Conservation (phyloP, 2,888 invertebrate genomes). For the Limnephilus auricula region DNA sequence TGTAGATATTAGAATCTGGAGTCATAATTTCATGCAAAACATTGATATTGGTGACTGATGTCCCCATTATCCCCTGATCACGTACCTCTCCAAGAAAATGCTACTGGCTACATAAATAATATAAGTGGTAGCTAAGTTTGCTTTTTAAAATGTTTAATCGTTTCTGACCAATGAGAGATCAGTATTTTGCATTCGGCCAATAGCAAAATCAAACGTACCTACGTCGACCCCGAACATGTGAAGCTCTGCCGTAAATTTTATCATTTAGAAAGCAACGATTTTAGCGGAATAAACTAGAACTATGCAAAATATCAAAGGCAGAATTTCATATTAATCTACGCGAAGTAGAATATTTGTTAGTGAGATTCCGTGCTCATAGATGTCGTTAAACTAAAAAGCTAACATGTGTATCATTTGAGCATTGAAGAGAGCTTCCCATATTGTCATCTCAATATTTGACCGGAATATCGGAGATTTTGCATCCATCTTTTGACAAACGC, state of each 20-base stretch:
- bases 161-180: constrained; percentile 27
- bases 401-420: background rate
- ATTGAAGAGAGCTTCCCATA: background rate
- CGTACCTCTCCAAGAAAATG: background rate
- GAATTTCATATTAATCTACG: background rate
- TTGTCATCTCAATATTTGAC: background rate
- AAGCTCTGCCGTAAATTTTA: background rate
- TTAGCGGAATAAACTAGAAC: background rate
- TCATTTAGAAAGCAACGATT: background rate
- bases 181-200: constrained; percentile 42
- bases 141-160: background rate
- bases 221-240: background rate
- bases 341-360: background rate
- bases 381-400: background rate
- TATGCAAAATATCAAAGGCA: background rate
- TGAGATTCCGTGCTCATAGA: background rate
- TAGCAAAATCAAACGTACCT: constrained; percentile 36
- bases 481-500: constrained; percentile 61
- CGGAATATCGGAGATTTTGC: constrained; percentile 43
- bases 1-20: too few relatives aligned
- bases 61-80: background rate
- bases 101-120: constrained; percentile 37
- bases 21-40: background rate
- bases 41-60: background rate
- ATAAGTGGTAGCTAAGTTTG: background rate